Conservation (phyloP, 2,888 invertebrate species). For the Andrena camellia region DNA sequence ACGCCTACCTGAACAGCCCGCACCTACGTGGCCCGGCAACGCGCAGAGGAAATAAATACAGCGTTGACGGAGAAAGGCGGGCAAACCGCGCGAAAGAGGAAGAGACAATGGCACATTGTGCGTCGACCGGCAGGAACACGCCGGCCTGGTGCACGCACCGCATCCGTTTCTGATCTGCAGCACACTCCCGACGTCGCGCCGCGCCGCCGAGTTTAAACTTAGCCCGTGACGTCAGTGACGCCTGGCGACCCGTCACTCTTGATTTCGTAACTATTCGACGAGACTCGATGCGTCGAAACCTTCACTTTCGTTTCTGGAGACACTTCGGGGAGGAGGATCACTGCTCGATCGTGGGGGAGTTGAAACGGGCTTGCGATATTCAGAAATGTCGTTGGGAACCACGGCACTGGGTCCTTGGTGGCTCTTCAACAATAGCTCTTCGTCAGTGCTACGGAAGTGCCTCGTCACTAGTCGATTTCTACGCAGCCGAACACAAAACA, state of each 20-base stretch:
- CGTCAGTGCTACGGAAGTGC: not conserved
- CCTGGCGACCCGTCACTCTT: constrained; percentile 38
- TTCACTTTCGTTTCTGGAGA: not conserved
- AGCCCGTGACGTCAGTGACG: constrained; percentile 77
- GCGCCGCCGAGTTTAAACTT: constrained; percentile 75
- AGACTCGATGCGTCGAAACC: not conserved
- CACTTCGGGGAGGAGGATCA: not conserved
- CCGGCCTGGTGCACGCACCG: constrained; percentile 66
- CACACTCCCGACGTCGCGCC: constrained; percentile 43
- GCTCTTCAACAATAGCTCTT: not conserved
- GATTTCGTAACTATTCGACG: constrained; percentile 36
- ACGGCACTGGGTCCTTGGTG: not conserved
- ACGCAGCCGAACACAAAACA: not conserved
- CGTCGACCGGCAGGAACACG: constrained; percentile 50
- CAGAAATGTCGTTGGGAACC: too few species aligned
- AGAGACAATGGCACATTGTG: constrained; percentile 80
- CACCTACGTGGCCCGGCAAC: constrained; percentile 13
- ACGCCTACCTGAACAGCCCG: constrained; percentile 23
- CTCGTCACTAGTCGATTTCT: not conserved
- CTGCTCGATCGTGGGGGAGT: too few species aligned
- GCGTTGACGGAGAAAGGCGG: constrained; percentile 47
- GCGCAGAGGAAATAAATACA: constrained; percentile 48
- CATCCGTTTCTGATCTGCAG: constrained; percentile 78
- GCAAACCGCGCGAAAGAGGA: constrained; percentile 50
- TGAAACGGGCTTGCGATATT: too few species aligned